Evolutionary conservation across 2,113 vertebrate genomes (phyloP).

Genomic region (Forbesichthys papilliferus): DNA sequence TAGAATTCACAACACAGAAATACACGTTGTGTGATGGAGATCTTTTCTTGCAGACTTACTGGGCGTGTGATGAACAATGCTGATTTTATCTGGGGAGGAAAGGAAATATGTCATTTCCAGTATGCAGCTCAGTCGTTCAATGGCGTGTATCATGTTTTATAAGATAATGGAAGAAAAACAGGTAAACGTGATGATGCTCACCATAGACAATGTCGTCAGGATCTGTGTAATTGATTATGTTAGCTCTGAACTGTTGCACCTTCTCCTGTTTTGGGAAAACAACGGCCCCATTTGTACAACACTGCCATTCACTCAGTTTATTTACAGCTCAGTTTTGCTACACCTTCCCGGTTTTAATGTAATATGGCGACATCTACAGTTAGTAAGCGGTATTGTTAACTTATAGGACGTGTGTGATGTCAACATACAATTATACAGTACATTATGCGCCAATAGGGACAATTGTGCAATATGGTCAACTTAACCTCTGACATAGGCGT

Average conservation of each 20-base stretch:
- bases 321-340: not conserved
- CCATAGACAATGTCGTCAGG: slow-evolving; percentile 65
- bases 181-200: slow-evolving; percentile 40
- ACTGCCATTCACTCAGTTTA: not conserved
- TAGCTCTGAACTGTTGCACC: slow-evolving; percentile 55
- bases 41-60: slow-evolving; percentile 62
- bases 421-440: too few species aligned
- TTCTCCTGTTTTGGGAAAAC: slow-evolving; percentile 57
- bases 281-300: not conserved
- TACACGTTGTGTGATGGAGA: slow-evolving; percentile 24
- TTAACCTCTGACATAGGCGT: too few species aligned
- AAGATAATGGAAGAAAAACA: not conserved
- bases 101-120: slow-evolving; percentile 30
- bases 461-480: too few species aligned
- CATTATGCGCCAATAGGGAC: too few species aligned
- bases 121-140: slow-evolving; percentile 22
- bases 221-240: slow-evolving; percentile 48
- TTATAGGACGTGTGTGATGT: too few species aligned
- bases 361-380: too few species aligned
- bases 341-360: not conserved
- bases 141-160: too few species aligned
- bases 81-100: slow-evolving; percentile 73
- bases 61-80: slow-evolving; percentile 70
- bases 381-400: too few species aligned
- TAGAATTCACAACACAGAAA: not conserved